Evolutionary conservation across 2,113 vertebrate species (phyloP), one percentile per base, ranked within the genome.

Genomic region (Scolopax mira): DNA sequence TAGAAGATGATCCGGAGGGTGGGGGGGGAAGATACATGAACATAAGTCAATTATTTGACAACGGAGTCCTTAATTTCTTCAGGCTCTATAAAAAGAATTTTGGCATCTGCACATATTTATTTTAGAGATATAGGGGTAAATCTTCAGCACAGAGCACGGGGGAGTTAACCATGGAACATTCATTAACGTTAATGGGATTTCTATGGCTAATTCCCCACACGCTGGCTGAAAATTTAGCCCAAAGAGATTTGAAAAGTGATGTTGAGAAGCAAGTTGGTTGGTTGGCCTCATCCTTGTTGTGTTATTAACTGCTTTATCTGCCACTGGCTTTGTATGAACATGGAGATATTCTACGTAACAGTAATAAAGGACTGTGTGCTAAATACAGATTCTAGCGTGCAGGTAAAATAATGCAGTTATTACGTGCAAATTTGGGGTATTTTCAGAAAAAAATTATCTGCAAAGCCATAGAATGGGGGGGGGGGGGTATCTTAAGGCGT

Each of bases 131-230:
- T 81, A 95, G 83, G 79, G 80, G 64, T 91, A 97, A 94, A 83
- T 96, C 90, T 97, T 96, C 64, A 92, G 82, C 94, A 86, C 79
- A 52, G 84, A 96, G 84, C 64, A 13, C 80, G 44, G 91, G 91
- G 85, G 79, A 98, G 90, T 97, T 97, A 91, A 39, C 86, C 62
- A 93, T 89, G 94, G 86, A 97, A 79, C 91, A 91, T 83, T 94
- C 93, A 87, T 97, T 97, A 97, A 93, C 8, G 66, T 86, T 96
- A 96, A 97, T 97, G 94, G 92, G 89, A 97, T 97, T 93, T 86
- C 93, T 97, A n/a, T 94, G 93, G 82, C 75, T 97, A 96, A 97
- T 97, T 97, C 91, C 90, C 94, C 62, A 96, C 66, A 90, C 94
- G 39, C 88, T 95, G 79, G 85, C 77, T 89, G 72, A 96, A 97